Base-by-base conservation (phyloP, 2,888 invertebrate genomes). In the Lordiphosa andalusiaca region DNA sequence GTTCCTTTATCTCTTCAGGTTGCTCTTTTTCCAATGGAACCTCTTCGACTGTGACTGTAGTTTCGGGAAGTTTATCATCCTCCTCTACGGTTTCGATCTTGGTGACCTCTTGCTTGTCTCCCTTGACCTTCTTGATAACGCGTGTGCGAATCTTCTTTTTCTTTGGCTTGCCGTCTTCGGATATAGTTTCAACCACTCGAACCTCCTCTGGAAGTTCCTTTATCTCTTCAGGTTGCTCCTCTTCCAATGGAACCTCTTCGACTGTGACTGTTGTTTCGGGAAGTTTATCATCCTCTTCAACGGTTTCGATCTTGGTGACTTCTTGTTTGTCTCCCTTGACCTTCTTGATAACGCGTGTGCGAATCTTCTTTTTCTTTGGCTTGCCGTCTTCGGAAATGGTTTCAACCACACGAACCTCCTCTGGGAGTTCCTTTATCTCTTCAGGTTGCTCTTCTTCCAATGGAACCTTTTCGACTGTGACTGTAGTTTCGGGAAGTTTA, bases 121-220 rank as follows among this genome's bases (percentile, higher is more conserved):
- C 60, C 60, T 55, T 60, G 13, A 60, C 47, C 60, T 60, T 60
- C 51, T 60, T 60, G 42, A 60, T 60, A 1, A 60, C 47, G 13
- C 60, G 60, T n/a, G 60, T 60, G 33, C 60, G 60, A 2, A 60
- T 60, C 55, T 60, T 60, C 55, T 55, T 60, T 33, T 60, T 60
- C 38, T 52, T 60, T 0, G 60, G 55, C 7, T 47, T 60, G 10
- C 60, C 60, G 1, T 60, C 60, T 19, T 60, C 42, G 2, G 54
- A 3, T 2, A 60, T 50, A 0, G 59, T 37, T 51, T 60, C 59
- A 1, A 54, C 40, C 0, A 54, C 53, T 3, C 21, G 46, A 21
- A 53, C 39, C 21, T 53, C 53, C 10, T 60, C 59, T 6, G 53
- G 53, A 16, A 53, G 53, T 19, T 53, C 53, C 12, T 38, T 10